Evolutionary conservation across 2,888 invertebrate species (phyloP), one percentile per base, ranked within the genome.

Genomic region (Drosophila borealis): DNA sequence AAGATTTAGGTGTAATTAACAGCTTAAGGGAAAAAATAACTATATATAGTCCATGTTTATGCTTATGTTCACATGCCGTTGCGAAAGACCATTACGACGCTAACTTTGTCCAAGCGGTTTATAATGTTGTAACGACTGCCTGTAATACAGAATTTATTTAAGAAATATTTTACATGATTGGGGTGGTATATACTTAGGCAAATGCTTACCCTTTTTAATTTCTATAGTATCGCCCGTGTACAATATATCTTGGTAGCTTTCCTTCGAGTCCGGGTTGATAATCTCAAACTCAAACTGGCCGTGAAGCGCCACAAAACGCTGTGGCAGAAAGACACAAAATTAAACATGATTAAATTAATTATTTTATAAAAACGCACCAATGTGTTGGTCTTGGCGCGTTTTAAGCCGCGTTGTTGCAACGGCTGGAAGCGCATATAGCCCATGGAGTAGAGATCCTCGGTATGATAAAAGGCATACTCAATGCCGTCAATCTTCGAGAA

Each of bases 401-500:
- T 89, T 4, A 59, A 45, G 1, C 78, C 72, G 0, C 90, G 89
- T 3, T 29, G 37, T 54, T 91, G 91, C 2, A 59, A 41, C 0
- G 91, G 84, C 48, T 84, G 72, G 13, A 90, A 89, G 0, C 90
- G 89, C 65, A 90, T 78, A 49, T 89, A 90, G 0, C 81, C 90
- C 74, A 64, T 78, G 21, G 46, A 46, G 60, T 37, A 51, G 11
- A 63, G 63, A 9, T 79, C 4, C 71, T 39, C 54, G 0, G 88
- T 83, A 19, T 81, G 77, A 33, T 90, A 91, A 45, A 90, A 90
- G 1, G 89, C 91, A 66, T 90, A 90, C 2, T 90, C 90, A 2
- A 91, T 60, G 10, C 84, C 90, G 8, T 89, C 84, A 17, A 89
- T 41, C 33, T 74, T 66, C 1, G 79, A 72, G 25, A 90, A 90